Base-by-base conservation (phyloP, 1,140 invertebrate species). In the Pantala flavescens region DNA sequence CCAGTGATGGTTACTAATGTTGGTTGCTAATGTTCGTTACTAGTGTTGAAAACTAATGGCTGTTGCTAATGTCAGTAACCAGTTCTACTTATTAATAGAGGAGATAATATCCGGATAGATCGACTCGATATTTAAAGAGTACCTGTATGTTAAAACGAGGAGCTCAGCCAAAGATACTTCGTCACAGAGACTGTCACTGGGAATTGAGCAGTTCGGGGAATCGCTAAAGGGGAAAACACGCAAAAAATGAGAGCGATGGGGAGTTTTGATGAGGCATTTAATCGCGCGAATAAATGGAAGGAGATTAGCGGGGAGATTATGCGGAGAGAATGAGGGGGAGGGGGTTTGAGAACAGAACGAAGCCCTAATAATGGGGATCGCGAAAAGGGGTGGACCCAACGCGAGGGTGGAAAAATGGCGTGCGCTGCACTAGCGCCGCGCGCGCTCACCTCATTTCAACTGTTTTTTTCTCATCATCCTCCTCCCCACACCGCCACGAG, bases 381-480 rank as follows among this genome's bases (percentile, higher is more conserved):
- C 9, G 28, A 36, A 36, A 36, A 36, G 28, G 28, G 28, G 28
- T 36, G 28, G 28, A 63, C 49, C 49, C 49, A 3, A 12, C 12
- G n/a, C 49, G 49, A 21, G 49, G 49, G 49, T 63, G 49, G 49
- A 63, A 63, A 63, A 63, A 63, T 63, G 49, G 49, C n/a, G 49
- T 16, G 12, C 49, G 49, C 49, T 63, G 49, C 49, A 63, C 49
- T 63, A 19, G 49, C 49, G 49, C 28, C 28, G 28, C 28, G n/a
- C 43, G 10, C 49, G 14, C 49, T 16, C 5, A 63, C 49, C 49
- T 63, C 49, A 16, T 21, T 19, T 63, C 49, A 63, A 63, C 49
- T 63, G 49, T 63, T 21, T 63, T 21, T 63, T 63, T 63, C 49
- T 21, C 49, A 63, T 21, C 49, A 63, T 63, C 49, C 3, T 12